A percentile compares a stretch with the other conserved stretches of the same genome.
These are phyloP conservation scores for Sepioteuthis lessoniana DNA, from an alignment of 2,888 invertebrate species.

Conservation along the genomic window DNA sequence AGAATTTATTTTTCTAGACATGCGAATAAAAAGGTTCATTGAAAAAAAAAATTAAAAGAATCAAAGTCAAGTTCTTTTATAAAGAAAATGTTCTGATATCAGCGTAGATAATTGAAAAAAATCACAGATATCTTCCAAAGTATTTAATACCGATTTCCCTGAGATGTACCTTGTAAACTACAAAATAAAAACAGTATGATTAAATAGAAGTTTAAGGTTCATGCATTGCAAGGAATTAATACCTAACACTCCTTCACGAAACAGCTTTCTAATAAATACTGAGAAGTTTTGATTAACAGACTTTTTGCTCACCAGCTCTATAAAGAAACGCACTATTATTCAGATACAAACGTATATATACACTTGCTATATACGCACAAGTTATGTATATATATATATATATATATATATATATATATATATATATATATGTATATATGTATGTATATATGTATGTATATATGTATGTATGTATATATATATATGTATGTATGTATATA, in stretches of 20 bases:
- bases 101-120: no score
- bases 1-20: no score
- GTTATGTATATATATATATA: neutral
- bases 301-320: neutral
- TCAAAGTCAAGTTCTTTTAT: no score
- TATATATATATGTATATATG: neutral
- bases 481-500: no score
- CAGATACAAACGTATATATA: neutral
- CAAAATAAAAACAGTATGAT: no score
- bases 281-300: no score
- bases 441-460: neutral
- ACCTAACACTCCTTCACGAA: neutral
- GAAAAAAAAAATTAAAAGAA: no score
- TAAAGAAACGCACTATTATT: neutral
- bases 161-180: no score
- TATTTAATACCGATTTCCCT: no score
- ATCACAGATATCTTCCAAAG: no score
- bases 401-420: constrained; percentile 6
- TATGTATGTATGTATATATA: neutral
- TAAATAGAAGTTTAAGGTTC: neutral
- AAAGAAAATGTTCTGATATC: no score
- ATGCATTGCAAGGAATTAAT: neutral
- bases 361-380: neutral
- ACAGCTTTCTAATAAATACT: neutral
- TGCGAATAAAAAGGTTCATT: no score